A percentile compares a stretch with the other conserved stretches of the same genome.
Evolutionary conservation across 2,888 invertebrate genomes (phyloP).

Genomic region (Odontothrips loti): DNA sequence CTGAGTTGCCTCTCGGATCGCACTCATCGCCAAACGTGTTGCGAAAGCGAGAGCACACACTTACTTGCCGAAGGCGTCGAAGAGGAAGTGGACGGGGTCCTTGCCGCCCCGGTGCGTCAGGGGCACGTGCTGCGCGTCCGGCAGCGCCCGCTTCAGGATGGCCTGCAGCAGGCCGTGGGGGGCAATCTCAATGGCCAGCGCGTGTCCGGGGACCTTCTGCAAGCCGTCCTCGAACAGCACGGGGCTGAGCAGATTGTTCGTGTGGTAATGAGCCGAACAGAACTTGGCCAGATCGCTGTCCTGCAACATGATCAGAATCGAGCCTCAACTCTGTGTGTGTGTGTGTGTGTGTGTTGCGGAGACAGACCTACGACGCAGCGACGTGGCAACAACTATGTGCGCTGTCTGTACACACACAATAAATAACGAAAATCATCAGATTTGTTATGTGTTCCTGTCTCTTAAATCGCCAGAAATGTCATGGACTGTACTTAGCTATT

Average conservation of each 20-base stretch:
- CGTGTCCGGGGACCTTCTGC: conserved; percentile 54
- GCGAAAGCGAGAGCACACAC: conserved; percentile 37
- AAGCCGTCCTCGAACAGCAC: conserved; percentile 56
- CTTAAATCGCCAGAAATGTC: too few relatives aligned
- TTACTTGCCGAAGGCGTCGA: conserved; percentile 43
- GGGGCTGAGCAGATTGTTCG: conserved; percentile 65
- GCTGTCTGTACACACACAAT: too few relatives aligned
- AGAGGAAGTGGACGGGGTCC: conserved; percentile 53
- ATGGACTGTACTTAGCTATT: too few relatives aligned
- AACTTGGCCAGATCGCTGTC: conserved; percentile 52
- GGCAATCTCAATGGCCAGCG: conserved; percentile 58
- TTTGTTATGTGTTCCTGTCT: too few relatives aligned
- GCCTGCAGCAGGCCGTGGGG: conserved; percentile 60
- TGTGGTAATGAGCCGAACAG: conserved; percentile 83
- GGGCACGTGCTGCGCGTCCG: conserved; percentile 51
- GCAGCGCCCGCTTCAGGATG: conserved; percentile 54
- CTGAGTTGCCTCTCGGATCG: too few relatives aligned
- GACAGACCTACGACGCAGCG: too few relatives aligned
- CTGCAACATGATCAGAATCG: too few relatives aligned
- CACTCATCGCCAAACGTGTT: not conserved
- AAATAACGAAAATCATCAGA: too few relatives aligned
- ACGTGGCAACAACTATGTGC: too few relatives aligned
- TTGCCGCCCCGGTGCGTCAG: conserved; percentile 54
- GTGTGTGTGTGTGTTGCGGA: too few relatives aligned
- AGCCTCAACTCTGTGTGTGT: too few relatives aligned